Conservation (phyloP, 2,888 invertebrate species). For the Carpatolechia fugitivella region DNA sequence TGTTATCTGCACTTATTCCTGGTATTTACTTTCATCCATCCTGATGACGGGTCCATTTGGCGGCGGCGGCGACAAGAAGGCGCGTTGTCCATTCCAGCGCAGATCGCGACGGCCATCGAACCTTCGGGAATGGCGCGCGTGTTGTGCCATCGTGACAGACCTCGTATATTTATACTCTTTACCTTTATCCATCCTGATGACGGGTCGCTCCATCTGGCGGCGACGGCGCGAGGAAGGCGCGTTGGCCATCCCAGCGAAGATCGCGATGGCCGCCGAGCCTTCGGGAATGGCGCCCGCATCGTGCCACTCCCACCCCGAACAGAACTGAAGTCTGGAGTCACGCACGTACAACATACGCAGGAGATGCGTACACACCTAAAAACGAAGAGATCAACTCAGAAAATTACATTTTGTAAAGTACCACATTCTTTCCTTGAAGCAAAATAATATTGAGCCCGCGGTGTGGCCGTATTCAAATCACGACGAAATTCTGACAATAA, state of each 20-base stretch:
- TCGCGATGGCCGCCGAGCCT: conserved; percentile 56
- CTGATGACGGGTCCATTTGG: background rate
- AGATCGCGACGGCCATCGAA: conserved; percentile 52
- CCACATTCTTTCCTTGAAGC: too few relatives aligned
- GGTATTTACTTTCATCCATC: background rate
- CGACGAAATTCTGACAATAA: too few relatives aligned
- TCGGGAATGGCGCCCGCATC: conserved; percentile 61
- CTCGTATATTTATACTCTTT: too few relatives aligned
- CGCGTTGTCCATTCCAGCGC: conserved; percentile 31
- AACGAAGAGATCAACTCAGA: background rate
- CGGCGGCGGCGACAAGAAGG: conserved; percentile 32
- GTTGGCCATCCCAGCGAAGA: conserved; percentile 32
- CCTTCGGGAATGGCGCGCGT: conserved; percentile 64
- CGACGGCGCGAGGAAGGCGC: conserved; percentile 34
- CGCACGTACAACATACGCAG: conserved; percentile 91
- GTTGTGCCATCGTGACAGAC: too few relatives aligned
- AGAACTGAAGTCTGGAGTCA: conserved; percentile 85
- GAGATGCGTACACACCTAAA: conserved; percentile 84
- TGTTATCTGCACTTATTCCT: too few relatives aligned
- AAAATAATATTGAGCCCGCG: too few relatives aligned
- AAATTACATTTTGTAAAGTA: too few relatives aligned
- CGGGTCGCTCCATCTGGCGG: background rate
- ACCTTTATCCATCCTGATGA: background rate
- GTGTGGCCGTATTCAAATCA: too few relatives aligned
- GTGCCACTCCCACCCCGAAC: conserved; percentile 49